Evolutionary conservation across 2,113 vertebrate species (phyloP).

Genomic region (Forbesichthys papilliferus): DNA sequence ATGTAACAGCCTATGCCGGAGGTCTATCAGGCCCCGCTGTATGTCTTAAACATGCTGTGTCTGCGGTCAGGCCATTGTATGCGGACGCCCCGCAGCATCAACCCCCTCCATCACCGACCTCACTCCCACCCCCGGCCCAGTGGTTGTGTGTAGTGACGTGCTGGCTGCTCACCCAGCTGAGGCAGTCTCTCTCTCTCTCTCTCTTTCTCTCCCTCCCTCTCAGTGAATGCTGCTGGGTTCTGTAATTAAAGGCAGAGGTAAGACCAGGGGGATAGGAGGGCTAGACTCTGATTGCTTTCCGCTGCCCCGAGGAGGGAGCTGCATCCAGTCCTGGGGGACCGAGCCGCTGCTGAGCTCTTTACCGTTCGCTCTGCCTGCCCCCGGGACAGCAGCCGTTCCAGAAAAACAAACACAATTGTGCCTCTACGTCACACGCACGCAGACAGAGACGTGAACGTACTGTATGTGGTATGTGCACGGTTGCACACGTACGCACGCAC

Average conservation of each 20-base stretch:
- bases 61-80: constrained; percentile 39
- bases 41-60: constrained; percentile 24
- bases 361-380: constrained; percentile 45
- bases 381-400: constrained; percentile 46
- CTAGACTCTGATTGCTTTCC: constrained; percentile 79
- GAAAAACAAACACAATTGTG: constrained; percentile 51
- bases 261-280: constrained; percentile 70
- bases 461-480: background rate
- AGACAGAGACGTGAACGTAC: background rate
- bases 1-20: constrained; percentile 24
- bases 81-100: constrained; percentile 35
- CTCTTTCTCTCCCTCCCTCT: constrained; percentile 27
- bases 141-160: constrained; percentile 41
- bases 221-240: constrained; percentile 52
- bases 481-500: background rate
- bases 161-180: constrained; percentile 41
- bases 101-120: background rate
- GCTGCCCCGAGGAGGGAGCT: constrained; percentile 71
- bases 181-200: too few species aligned
- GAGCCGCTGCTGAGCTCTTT: constrained; percentile 69
- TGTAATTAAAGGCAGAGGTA: constrained; percentile 82
- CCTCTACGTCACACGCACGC: constrained; percentile 25
- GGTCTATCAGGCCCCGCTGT: constrained; percentile 24
- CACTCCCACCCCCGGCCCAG: constrained; percentile 26
- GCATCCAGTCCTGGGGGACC: constrained; percentile 69